Conservation (phyloP, 2,113 vertebrate species). For the Peromyscus californicus region DNA sequence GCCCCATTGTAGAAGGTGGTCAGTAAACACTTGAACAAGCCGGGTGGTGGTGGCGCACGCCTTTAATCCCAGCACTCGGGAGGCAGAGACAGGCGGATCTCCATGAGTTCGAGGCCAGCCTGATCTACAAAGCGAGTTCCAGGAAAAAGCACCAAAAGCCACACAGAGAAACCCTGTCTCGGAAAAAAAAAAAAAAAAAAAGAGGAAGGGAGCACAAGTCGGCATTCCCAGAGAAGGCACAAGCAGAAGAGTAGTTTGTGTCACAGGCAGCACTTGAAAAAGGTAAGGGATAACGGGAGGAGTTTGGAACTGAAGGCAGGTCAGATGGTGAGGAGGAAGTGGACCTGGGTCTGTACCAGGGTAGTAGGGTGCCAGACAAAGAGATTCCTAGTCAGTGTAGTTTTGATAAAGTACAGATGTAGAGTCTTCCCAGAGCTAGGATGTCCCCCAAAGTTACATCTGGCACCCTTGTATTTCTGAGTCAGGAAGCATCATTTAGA, state of each 20-base stretch:
- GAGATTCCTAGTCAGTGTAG: not conserved
- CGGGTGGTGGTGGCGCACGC: not conserved
- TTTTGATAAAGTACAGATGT: not conserved
- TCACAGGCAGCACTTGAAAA: not conserved
- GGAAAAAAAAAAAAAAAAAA: not conserved
- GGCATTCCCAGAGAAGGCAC: not conserved
- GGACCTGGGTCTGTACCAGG: not conserved
- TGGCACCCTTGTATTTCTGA: not conserved
- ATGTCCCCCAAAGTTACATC: not conserved
- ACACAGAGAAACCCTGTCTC: too few species aligned
- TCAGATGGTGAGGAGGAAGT: not conserved
- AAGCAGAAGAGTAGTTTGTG: not conserved
- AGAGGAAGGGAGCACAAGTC: not conserved
- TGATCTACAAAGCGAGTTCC: too few species aligned
- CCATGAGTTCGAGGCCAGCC: too few species aligned
- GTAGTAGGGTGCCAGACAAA: not conserved
- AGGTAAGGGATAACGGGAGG: not conserved
- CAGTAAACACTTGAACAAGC: constrained; percentile 28
- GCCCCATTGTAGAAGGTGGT: not conserved
- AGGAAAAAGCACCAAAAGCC: too few species aligned
- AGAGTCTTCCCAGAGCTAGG: not conserved
- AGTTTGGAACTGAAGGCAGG: not conserved
- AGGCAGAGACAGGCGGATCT: too few species aligned
- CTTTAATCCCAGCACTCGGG: not conserved
- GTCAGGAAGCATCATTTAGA: not conserved